These are phyloP conservation scores for Rhynchopsitta pachyrhyncha DNA, from an alignment of 2,113 vertebrate species.

Conservation along the genomic window DNA sequence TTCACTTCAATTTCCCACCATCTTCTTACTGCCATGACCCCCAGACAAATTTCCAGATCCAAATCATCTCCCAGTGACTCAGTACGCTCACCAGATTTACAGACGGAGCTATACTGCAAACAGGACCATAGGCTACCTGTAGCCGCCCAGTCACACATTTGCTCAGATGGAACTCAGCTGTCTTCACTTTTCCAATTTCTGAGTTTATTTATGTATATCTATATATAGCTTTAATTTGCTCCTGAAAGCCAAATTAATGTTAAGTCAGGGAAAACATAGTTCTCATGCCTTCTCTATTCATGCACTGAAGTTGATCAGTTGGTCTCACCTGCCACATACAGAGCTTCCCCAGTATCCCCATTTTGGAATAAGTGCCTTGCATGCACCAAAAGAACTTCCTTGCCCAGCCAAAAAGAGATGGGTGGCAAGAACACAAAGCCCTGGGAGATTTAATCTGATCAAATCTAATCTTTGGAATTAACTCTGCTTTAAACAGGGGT, in stretches of 20 bases:
- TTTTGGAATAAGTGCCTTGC: background rate
- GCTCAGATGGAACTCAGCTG: background rate
- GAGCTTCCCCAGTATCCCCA: background rate
- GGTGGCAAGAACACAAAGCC: background rate
- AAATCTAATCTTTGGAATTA: background rate
- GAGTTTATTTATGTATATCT: background rate
- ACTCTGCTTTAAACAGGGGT: background rate
- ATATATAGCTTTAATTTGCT: background rate
- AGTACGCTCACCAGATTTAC: background rate
- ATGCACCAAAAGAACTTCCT: background rate
- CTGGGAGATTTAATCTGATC: background rate
- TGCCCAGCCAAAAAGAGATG: background rate
- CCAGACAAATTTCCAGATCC: background rate
- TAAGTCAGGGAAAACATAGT: background rate
- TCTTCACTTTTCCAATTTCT: background rate
- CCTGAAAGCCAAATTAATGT: background rate
- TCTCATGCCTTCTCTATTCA: background rate
- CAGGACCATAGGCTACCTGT: background rate
- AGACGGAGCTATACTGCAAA: background rate
- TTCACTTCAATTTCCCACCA: background rate
- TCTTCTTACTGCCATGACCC: background rate
- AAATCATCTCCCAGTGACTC: background rate
- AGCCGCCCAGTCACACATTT: background rate
- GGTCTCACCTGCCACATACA: background rate
- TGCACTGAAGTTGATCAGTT: background rate